A percentile compares a stretch with the other conserved stretches of the same genome.
Evolutionary conservation across 1,140 invertebrate species (phyloP).

Genomic region (Drosophila hydei): DNA sequence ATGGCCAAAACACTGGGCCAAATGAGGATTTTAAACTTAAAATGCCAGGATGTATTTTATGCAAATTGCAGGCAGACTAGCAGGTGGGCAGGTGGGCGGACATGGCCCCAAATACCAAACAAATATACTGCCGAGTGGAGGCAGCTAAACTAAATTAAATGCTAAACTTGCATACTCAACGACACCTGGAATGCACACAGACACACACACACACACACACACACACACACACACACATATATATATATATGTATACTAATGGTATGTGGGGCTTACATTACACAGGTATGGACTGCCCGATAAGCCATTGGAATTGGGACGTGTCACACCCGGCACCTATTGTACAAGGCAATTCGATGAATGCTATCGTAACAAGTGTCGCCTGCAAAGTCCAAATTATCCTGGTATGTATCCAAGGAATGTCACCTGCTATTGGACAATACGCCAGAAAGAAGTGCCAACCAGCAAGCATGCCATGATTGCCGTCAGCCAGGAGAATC

Average conservation of each 20-base stretch:
- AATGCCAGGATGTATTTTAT: conserved; percentile 69
- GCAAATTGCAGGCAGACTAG: conserved; percentile 59
- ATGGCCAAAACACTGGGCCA: conserved; percentile 41
- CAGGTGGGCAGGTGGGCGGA: conserved; percentile 2
- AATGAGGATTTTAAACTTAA: conserved; percentile 24
- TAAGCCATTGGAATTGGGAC: conserved; percentile 90
- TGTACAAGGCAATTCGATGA: conserved; percentile 94
- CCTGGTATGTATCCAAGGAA: conserved; percentile 95
- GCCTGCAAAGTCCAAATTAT: conserved; percentile 94
- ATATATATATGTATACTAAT: conserved; percentile 24
- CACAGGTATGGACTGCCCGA: conserved; percentile 88
- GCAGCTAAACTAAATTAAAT: conserved; percentile 54
- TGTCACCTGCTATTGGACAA: conserved; percentile 92
- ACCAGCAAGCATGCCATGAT: conserved; percentile 96
- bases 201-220: conserved; percentile 1
- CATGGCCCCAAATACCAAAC: conserved; percentile 65
- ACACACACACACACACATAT: not conserved
- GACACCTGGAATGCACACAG: conserved; percentile 6
- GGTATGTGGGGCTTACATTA: conserved; percentile 24
- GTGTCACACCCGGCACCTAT: conserved; percentile 93
- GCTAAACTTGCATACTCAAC: conserved; percentile 44
- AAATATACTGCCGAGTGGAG: conserved; percentile 54
- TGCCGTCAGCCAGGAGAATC: conserved; percentile 89
- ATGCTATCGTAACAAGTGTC: conserved; percentile 92
- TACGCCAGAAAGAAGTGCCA: conserved; percentile 92